Percentiles rank a stretch among this genome's conserved stretches.
Conservation (phyloP, 2,113 vertebrate genomes). For the Peromyscus californicus region DNA sequence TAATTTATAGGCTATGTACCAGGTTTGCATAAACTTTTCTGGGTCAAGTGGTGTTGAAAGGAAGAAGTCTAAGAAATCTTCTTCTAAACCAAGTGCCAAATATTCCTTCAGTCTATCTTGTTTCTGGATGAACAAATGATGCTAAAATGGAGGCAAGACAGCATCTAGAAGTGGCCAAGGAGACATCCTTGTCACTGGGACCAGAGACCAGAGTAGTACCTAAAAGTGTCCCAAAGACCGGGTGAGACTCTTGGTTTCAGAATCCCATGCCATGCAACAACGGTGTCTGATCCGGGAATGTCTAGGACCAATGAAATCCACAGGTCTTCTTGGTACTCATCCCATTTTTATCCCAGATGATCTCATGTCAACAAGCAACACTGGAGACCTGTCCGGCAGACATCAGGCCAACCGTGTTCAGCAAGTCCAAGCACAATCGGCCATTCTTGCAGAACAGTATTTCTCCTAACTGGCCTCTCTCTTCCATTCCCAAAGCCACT, state of each 20-base stretch:
- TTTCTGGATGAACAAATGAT: constrained; percentile 3
- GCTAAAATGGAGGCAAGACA: not conserved
- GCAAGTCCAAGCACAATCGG: not conserved
- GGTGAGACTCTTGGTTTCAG: not conserved
- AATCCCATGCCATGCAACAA: not conserved
- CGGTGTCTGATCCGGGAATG: no score
- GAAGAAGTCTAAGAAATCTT: not conserved
- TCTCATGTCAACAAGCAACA: no score
- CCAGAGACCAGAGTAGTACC: no score
- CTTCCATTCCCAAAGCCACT: not conserved
- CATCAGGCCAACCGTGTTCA: not conserved
- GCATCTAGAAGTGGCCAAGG: not conserved
- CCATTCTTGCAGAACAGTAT: not conserved
- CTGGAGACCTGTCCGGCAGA: not conserved
- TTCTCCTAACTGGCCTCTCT: not conserved
- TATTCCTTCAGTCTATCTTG: not conserved
- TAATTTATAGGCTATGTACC: not conserved
- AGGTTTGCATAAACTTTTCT: not conserved
- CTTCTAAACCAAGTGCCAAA: not conserved
- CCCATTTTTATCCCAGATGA: no score
- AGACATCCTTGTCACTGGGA: not conserved
- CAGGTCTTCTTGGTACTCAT: no score
- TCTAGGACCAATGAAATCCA: no score
- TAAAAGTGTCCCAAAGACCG: not conserved
- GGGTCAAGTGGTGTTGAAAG: not conserved